Percentiles rank a stretch among this genome's conserved stretches.
phyloP scores from a whole-genome alignment of 1,140 invertebrate species.

The Brachionus paranguensis region DNA sequence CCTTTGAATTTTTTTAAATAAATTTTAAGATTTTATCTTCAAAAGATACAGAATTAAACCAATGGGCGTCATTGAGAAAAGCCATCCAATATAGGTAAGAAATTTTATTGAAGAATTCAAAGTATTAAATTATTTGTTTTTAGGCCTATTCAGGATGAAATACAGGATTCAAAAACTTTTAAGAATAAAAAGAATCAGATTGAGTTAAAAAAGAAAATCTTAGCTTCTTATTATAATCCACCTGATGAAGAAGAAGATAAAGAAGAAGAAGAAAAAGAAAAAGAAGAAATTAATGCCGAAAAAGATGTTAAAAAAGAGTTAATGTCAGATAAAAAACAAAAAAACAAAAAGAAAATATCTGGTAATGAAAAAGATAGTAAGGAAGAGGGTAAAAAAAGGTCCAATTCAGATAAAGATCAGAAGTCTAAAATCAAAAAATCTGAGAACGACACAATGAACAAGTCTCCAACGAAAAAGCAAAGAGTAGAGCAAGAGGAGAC shows the following conservation, averaged over 20 bases:
- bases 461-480: background rate
- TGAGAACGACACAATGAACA: background rate
- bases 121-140: background rate
- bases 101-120: background rate
- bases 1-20: conserved; percentile 28
- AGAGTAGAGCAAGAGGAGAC: background rate
- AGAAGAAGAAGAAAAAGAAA: conserved; percentile 42
- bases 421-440: background rate
- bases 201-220: background rate
- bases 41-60: conserved; percentile 84
- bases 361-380: background rate
- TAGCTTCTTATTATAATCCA: conserved; percentile 28
- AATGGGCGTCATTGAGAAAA: conserved; percentile 87
- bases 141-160: background rate
- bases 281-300: conserved; percentile 22
- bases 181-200: conserved; percentile 37
- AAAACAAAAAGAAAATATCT: background rate
- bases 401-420: background rate
- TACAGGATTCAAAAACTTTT: conserved; percentile 1
- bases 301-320: conserved; percentile 41
- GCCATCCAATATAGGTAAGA: conserved; percentile 65
- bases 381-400: background rate
- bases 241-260: conserved; percentile 41
- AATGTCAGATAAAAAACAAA: conserved; percentile 41
- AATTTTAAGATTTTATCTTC: conserved; percentile 72